Evolutionary conservation across 2,113 vertebrate species (phyloP), one percentile per base, ranked within the genome.

Genomic region (Artemisiospiza belli): DNA sequence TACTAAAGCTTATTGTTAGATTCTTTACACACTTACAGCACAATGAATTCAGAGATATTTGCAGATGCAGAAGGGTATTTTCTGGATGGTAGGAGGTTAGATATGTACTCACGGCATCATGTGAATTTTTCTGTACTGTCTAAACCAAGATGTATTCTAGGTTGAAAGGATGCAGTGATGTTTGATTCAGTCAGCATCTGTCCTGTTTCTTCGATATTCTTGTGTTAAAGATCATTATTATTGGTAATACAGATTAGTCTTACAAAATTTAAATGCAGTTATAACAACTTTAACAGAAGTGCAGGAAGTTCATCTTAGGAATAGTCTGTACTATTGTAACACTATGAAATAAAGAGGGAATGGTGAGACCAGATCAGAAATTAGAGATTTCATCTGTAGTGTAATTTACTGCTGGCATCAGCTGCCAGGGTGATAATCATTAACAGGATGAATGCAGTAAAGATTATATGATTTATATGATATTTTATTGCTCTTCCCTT

Each of bases 371-470:
- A 33, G 47, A 44, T 66, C 16, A 89, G 43, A 94, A 86, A 84
- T 54, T 8, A 64, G 27, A 83, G 31, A 33, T 41, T 30, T 87
- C 11, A 15, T 24, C 41, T 75, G 10, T 51, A 67, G 33, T 85
- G 15, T 73, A 51, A 49, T 49, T 89, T 79, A 35, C 23, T 87
- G 77, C 70, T 95, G 66, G 79, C 15, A 59, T 72, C 44, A 82
- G 22, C 30, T 91, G 41, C 2, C 58, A 58, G 35, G 37, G 28
- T 85, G 70, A 62, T 58, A 95, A 91, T 96, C 9, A 95, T 96
- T 97, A 95, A 97, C 81, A 90, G 39, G 21, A 90, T 59, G 49
- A 92, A 47, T 51, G 49, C 44, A 76, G 35, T 95, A 78, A 95
- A 94, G 44, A 76, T 95, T 58, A 66, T 85, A 44, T 2, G 2